Conservation (phyloP, 2,797 vertebrate genomes). For the Benthosema pterotum region DNA sequence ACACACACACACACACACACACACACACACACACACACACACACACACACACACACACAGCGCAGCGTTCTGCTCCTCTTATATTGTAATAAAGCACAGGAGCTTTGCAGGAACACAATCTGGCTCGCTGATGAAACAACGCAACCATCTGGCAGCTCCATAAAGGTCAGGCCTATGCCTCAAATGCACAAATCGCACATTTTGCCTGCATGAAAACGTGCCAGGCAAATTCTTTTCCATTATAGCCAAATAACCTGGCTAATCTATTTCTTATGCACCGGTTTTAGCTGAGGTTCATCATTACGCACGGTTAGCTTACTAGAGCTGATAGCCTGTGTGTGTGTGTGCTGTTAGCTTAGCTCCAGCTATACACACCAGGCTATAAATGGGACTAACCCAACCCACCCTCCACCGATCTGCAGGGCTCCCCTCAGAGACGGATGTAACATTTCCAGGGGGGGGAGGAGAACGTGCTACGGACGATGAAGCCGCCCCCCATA, state of each 20-base stretch:
- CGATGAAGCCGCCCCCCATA: no score
- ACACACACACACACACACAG: no score
- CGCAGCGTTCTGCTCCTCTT: neutral
- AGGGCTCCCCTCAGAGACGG: no score
- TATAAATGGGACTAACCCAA: conserved; percentile 63
- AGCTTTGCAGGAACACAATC: neutral
- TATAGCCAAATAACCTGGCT: neutral
- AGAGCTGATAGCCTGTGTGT: conserved; percentile 5
- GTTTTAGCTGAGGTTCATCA: neutral
- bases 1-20: neutral
- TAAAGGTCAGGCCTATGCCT: neutral
- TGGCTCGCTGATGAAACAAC: neutral
- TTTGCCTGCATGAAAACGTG: conserved; percentile 1
- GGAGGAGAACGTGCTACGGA: no score
- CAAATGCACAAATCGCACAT: neutral
- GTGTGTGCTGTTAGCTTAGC: conserved; percentile 44
- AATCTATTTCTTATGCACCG: neutral
- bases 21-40: no score
- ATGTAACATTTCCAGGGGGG: no score
- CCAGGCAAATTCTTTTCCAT: neutral
- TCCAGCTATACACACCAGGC: conserved; percentile 32
- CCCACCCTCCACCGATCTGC: conserved; percentile 28
- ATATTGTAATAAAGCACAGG: neutral
- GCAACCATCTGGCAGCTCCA: conserved; percentile 2
- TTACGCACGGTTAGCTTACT: conserved; percentile 6